A percentile compares a stretch with the other conserved stretches of the same genome.
Conservation (phyloP, 2,888 invertebrate species). For the Ashinkailepas kermadecensis region DNA sequence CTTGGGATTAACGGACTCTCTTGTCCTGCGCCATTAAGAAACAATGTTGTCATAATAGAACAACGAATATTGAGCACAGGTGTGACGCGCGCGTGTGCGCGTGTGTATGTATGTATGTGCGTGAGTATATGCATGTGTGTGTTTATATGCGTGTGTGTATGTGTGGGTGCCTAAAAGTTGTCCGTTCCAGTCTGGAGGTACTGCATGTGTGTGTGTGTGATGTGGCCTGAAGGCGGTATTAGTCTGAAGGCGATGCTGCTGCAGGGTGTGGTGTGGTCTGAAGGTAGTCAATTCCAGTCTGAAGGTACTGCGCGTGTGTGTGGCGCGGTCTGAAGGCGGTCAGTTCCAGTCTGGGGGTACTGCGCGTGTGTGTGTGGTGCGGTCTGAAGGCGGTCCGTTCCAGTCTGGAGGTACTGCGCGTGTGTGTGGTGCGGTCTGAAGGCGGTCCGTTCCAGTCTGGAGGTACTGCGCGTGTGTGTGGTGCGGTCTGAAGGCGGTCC, state of each 20-base stretch:
- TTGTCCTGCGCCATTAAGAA: too few species aligned
- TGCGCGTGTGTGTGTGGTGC: neutral
- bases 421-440: neutral
- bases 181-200: neutral
- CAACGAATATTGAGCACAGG: too few species aligned
- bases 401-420: neutral
- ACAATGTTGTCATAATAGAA: too few species aligned
- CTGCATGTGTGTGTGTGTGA: neutral
- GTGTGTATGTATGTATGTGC: too few species aligned
- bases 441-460: neutral
- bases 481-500: neutral
- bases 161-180: neutral
- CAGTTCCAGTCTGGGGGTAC: neutral
- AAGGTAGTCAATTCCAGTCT: too few species aligned
- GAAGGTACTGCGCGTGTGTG: neutral
- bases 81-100: too few species aligned
- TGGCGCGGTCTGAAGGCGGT: neutral
- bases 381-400: neutral
- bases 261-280: too few species aligned
- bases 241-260: neutral
- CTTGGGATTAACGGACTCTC: too few species aligned
- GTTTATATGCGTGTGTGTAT: neutral
- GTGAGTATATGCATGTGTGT: neutral
- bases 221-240: neutral
- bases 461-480: neutral